These are phyloP conservation scores for Candidula unifasciata DNA, from an alignment of 2,888 invertebrate species.

Conservation along the genomic window DNA sequence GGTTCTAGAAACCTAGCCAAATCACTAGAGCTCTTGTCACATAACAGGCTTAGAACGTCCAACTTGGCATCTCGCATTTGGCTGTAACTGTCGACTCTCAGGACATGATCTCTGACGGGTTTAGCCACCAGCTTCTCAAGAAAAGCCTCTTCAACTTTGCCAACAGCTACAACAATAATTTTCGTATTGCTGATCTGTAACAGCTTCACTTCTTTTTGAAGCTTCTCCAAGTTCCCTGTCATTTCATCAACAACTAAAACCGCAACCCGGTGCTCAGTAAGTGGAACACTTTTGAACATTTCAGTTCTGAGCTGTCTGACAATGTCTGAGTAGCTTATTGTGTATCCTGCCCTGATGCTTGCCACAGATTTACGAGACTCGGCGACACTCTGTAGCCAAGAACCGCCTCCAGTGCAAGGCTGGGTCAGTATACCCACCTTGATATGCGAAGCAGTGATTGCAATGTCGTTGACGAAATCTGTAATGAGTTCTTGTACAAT, in stretches of 20 bases:
- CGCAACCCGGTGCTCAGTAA: constrained; percentile 44
- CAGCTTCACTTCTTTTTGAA: constrained; percentile 48
- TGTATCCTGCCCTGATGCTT: not conserved
- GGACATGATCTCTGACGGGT: constrained; percentile 14
- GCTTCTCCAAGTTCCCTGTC: constrained; percentile 40
- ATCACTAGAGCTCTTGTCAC: not conserved
- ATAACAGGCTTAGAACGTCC: constrained; percentile 26
- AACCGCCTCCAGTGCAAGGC: constrained; percentile 26
- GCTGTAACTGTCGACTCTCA: constrained; percentile 30
- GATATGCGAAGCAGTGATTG: not conserved
- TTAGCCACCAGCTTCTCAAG: constrained; percentile 34
- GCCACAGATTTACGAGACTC: not conserved
- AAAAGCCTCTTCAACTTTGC: constrained; percentile 24
- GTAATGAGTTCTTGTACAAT: constrained; percentile 42
- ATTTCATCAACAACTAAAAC: constrained; percentile 53
- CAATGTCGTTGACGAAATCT: constrained; percentile 24
- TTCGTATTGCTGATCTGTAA: constrained; percentile 50
- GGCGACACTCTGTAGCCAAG: not conserved
- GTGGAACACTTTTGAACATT: constrained; percentile 2
- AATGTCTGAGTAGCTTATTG: not conserved
- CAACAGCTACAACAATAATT: constrained; percentile 52
- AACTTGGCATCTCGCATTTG: not conserved
- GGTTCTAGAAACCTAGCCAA: not conserved
- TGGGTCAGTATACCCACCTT: constrained; percentile 41
- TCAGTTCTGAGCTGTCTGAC: constrained; percentile 28